Conservation (phyloP, 2,113 vertebrate genomes). For the Perognathus longimembris region DNA sequence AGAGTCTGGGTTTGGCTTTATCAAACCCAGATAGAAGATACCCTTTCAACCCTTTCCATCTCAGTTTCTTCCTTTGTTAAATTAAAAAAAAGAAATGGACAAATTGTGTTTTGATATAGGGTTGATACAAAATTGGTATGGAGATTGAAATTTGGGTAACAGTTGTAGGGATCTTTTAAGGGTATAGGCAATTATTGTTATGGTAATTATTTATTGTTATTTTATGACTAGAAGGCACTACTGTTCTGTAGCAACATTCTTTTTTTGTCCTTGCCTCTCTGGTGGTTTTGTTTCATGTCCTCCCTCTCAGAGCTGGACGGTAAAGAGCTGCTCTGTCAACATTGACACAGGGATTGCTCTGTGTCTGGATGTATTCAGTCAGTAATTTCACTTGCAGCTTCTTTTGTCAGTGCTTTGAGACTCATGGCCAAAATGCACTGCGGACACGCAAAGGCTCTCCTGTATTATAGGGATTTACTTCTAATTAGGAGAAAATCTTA, state of each 20-base stretch:
- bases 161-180: not conserved
- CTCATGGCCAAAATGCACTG: conserved; percentile 3
- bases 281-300: not conserved
- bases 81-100: not conserved
- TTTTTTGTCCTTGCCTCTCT: not conserved
- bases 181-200: not conserved
- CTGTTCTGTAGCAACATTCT: not conserved
- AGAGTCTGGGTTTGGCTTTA: not conserved
- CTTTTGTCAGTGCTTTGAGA: conserved; percentile 51
- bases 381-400: conserved; percentile 19
- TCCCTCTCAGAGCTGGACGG: not conserved
- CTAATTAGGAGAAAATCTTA: conserved; percentile 42
- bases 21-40: not conserved
- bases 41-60: not conserved
- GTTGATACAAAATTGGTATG: not conserved
- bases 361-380: conserved; percentile 53
- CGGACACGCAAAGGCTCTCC: not conserved
- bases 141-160: not conserved
- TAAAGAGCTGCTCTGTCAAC: conserved; percentile 40
- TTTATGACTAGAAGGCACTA: not conserved
- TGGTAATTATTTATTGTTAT: not conserved
- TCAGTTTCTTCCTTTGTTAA: not conserved
- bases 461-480: conserved; percentile 41
- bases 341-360: conserved; percentile 42
- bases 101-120: not conserved